A percentile compares a stretch with the other conserved stretches of the same genome.
These are phyloP conservation scores for Malaclemys terrapin DNA, from an alignment of 2,113 vertebrate genomes.

Conservation along the genomic window DNA sequence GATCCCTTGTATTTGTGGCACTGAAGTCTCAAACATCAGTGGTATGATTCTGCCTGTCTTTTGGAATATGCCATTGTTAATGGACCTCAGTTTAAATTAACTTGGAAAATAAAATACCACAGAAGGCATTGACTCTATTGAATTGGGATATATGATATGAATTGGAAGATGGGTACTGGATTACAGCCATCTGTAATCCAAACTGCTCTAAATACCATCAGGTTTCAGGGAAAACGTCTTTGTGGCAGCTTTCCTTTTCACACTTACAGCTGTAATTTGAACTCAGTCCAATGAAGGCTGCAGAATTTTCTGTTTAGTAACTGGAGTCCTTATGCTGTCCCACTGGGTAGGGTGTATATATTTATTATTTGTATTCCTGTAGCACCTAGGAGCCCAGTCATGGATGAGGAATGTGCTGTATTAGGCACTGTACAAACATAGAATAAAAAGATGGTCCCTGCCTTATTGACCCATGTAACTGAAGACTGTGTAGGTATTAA, in stretches of 20 bases:
- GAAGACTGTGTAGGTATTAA: neutral
- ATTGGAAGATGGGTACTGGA: neutral
- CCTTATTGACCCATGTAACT: neutral
- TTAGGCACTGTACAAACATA: neutral
- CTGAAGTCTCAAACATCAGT: neutral
- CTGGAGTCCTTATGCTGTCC: neutral
- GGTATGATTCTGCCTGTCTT: slow-evolving; percentile 2
- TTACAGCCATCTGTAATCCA: neutral
- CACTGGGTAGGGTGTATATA: neutral
- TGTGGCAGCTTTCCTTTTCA: neutral
- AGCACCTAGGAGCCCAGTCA: neutral
- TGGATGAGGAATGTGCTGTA: neutral
- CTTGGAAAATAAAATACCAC: neutral
- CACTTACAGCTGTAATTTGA: neutral
- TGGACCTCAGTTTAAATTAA: slow-evolving; percentile 43
- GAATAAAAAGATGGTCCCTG: neutral
- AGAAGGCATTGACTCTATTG: slow-evolving; percentile 67
- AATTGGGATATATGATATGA: slow-evolving; percentile 46
- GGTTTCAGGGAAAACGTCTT: neutral
- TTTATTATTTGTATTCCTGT: neutral
- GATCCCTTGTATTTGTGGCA: neutral
- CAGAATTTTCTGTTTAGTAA: neutral
- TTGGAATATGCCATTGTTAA: slow-evolving; percentile 59
- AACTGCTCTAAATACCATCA: neutral
- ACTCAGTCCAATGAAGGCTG: neutral